A percentile compares a stretch with the other conserved stretches of the same genome.
Conservation (phyloP, 2,797 vertebrate species). For the Acanthopagrus latus region DNA sequence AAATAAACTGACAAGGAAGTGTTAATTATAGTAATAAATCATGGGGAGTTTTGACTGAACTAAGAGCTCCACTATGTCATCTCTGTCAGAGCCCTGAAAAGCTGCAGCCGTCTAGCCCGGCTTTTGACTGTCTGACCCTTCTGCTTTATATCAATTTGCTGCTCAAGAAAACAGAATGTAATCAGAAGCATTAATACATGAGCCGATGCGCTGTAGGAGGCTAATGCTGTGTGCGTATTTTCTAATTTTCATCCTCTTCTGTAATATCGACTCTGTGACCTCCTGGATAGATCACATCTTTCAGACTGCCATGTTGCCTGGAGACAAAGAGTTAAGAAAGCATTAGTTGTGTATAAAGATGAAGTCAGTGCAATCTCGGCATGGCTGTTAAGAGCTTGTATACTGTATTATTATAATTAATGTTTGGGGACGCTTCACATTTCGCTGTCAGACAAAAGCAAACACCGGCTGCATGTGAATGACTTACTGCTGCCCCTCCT, state of each 20-base stretch:
- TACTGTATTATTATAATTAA: constrained; percentile 26
- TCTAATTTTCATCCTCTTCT: constrained; percentile 10
- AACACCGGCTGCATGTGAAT: constrained; percentile 3
- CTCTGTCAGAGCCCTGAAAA: constrained; percentile 5
- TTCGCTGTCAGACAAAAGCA: constrained; percentile 1
- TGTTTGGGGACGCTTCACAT: constrained; percentile 16
- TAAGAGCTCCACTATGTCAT: background rate
- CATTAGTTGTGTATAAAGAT: constrained; percentile 24
- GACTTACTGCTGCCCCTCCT: background rate
- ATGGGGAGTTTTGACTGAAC: constrained; percentile 8
- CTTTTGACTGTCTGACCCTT: background rate
- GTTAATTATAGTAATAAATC: constrained; percentile 10
- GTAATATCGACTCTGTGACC: constrained; percentile 7
- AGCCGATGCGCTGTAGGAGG: background rate
- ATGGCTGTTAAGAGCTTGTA: constrained; percentile 32
- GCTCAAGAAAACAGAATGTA: background rate
- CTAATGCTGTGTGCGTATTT: background rate
- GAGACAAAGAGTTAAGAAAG: background rate
- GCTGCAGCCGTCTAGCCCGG: background rate
- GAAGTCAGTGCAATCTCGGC: constrained; percentile 24
- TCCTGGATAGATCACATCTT: constrained; percentile 20
- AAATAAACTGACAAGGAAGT: background rate
- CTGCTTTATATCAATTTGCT: background rate
- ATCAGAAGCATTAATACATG: background rate
- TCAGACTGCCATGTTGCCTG: constrained; percentile 4